Evolutionary conservation across 2,888 invertebrate species (phyloP).

Genomic region (Drosophila leonis): DNA sequence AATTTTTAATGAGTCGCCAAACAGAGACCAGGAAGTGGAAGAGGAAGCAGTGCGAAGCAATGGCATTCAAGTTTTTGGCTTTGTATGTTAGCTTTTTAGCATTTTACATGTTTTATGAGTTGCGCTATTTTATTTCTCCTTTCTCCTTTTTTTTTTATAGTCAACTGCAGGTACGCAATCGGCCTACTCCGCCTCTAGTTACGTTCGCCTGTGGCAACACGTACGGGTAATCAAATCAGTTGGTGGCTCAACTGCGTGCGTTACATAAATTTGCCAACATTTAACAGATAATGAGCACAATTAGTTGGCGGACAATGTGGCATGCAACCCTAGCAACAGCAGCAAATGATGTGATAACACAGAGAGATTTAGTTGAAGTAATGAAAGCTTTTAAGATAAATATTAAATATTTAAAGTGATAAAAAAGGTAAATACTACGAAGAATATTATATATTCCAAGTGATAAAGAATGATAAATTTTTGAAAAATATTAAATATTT

Average conservation of each 20-base stretch:
- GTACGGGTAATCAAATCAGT: conserved; percentile 77
- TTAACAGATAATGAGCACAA: conserved; percentile 78
- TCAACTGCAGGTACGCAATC: conserved; percentile 49
- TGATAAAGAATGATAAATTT: no score
- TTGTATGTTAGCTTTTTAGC: conserved; percentile 58
- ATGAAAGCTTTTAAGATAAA: not conserved
- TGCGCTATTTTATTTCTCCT: conserved; percentile 17
- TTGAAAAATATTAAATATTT: not conserved
- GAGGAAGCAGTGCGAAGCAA: conserved; percentile 2
- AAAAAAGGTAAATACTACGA: not conserved
- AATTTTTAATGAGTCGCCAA: conserved; percentile 81
- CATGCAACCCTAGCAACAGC: conserved; percentile 26
- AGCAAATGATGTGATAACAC: conserved; percentile 45
- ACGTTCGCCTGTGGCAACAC: conserved; percentile 42
- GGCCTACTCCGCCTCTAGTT: not conserved
- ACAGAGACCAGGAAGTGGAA: conserved; percentile 1
- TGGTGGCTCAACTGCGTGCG: conserved; percentile 67
- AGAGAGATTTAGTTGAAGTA: not conserved
- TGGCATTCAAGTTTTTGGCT: conserved; percentile 23
- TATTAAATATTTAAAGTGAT: not conserved
- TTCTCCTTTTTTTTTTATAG: conserved; percentile 9
- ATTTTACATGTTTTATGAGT: conserved; percentile 79
- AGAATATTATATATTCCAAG: no score
- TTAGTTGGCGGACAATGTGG: conserved; percentile 58
- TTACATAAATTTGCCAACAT: conserved; percentile 77